phyloP scores from a whole-genome alignment of 2,113 vertebrate genomes.

The Merops nubicus region DNA sequence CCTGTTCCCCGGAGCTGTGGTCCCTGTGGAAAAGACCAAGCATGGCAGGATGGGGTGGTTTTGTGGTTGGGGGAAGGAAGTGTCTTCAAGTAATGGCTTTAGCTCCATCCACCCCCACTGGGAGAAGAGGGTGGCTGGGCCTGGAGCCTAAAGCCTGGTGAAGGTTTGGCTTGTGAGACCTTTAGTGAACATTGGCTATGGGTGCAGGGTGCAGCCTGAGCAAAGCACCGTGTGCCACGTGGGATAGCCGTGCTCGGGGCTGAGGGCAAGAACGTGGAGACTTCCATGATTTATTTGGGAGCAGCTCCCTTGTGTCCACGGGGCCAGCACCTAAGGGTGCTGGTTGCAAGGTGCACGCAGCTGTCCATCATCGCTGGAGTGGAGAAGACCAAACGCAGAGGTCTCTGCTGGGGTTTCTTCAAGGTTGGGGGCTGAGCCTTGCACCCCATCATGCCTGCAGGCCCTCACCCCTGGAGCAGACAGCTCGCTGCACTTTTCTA shows the following conservation, averaged over 20 bases:
- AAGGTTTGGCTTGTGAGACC: too few relatives aligned
- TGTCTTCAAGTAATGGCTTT: neutral
- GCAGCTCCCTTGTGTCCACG: neutral
- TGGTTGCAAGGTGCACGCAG: fast-evolving
- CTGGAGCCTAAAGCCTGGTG: too few relatives aligned
- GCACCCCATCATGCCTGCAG: neutral
- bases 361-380: neutral
- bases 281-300: conserved; percentile 29
- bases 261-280: neutral
- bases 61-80: neutral
- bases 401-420: neutral
- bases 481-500: neutral
- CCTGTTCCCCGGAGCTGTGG: neutral
- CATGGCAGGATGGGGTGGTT: fast-evolving
- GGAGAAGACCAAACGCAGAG: fast-evolving
- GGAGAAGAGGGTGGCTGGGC: neutral
- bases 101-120: fast-evolving
- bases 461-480: fast-evolving
- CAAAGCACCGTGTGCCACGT: fast-evolving
- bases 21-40: neutral
- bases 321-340: neutral
- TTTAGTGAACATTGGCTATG: too few relatives aligned
- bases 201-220: neutral
- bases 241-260: too few relatives aligned
- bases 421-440: neutral